Base-by-base conservation (phyloP, 2,888 invertebrate genomes). In the Lasioglossum figueresi region DNA sequence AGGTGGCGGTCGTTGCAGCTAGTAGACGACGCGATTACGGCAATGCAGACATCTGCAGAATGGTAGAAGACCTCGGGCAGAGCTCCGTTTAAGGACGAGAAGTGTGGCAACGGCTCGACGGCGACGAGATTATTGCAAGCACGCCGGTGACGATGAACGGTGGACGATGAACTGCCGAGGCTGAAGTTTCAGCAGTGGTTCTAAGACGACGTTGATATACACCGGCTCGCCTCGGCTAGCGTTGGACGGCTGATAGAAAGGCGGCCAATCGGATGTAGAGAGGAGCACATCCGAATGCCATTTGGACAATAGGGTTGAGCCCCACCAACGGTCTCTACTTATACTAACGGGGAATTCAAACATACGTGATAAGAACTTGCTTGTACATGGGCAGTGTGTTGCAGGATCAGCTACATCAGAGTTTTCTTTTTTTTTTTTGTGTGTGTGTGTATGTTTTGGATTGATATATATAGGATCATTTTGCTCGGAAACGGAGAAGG, bases 281-380 rank as follows among this genome's bases (percentile, higher is more conserved):
- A 93, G 91, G 92, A 92, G 93, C 92, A 94, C 94, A 94, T 94
- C 95, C 94, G 94, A 95, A 93, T 95, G 95, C 94, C 95, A 94
- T 93, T 95, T 94, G 94, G 94, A 94, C 94, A 93, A 94, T 94
- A 94, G 93, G 95, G 94, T 95, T 93, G 94, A 94, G 93, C 93
- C 94, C 93, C 94, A 93, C 93, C 94, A 94, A 94, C 93, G 94
- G 93, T 95, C 94, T 95, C 94, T 95, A 95, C 95, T 95, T 95
- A 95, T 94, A 94, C 94, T 94, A 95, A 94, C 94, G 94, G 94
- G 93, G 95, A 95, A 95, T 95, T 95, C 95, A 95, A 95, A 95
- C 92, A 95, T 90, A 94, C 91, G 91, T 93, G 94, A 94, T 95
- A 95, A 94, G 88, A 93, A 88, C 90, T 91, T 90, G 89, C 80